Base-by-base conservation (phyloP, 2,797 vertebrate genomes). In the Ispidina lecontei region DNA sequence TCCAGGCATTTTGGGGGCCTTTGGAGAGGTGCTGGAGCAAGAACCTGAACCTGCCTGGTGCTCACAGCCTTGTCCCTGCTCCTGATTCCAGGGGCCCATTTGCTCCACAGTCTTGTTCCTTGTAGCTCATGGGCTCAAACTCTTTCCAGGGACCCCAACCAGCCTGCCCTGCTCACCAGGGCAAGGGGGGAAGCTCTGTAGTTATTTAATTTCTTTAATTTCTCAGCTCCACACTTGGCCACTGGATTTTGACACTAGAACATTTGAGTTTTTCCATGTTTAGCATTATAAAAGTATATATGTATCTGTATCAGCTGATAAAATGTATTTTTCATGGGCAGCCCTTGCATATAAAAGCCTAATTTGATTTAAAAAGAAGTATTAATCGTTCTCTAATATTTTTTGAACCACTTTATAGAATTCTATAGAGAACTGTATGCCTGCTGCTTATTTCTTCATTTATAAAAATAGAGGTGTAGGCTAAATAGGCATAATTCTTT, bases 401-500 rank as follows among this genome's bases (percentile, higher is more conserved):
- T 87, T 95, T 76, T 67, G 23, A 96, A 58, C 14, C 33, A 19
- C 79, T 47, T 70, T 3, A 58, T n/a, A n/a, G 76, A 84, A 86
- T 67, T 81, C 59, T 4, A 10, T 10, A 18, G 79, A 20, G 63
- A 62, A 12, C 25, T 19, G 19, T 56, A 20, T 17, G 28, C 85
- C 84, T 88, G 80, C 91, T 52, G 83, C 93, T 94, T 59, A 81
- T 88, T 94, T 90, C 68, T 69, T 86, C 80, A 70, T 76, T 79
- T 85, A 35, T 60, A 86, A 79, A 88, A 88, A 84, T 86, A 86
- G 93, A 84, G 21, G 51, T 43, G 10, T 35, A 41, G 86, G 80
- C 86, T 84, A 88, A 93, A 79, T 70, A 81, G 84, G 71, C 20
- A 43, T 68, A 55, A 84, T 91, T 90, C 85, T 90, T 81, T 91